Conservation (phyloP, 2,888 invertebrate genomes). For the Phengaris arion region DNA sequence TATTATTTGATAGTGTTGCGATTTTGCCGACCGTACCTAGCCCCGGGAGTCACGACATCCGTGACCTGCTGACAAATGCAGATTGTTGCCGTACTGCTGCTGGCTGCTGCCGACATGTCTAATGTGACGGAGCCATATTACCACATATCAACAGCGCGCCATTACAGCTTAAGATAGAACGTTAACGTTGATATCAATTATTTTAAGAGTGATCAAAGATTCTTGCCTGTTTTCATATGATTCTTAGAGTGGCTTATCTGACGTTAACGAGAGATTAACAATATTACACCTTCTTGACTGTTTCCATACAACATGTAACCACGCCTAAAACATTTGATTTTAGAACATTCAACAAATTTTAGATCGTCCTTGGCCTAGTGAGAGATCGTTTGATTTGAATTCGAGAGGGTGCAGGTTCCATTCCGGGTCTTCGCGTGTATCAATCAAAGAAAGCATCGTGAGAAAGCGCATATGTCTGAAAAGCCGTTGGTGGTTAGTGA, state of each 20-base stretch:
- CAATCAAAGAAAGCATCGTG: neutral
- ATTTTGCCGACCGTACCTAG: slow-evolving; percentile 37
- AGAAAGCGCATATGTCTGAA: neutral
- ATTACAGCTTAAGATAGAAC: neutral
- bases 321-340: too few relatives aligned
- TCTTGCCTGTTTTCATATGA: too few relatives aligned
- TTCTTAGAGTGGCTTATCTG: too few relatives aligned
- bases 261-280: too few relatives aligned
- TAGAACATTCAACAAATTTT: too few relatives aligned
- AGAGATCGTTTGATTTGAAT: neutral
- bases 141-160: slow-evolving; percentile 50
- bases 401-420: neutral
- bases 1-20: too few relatives aligned
- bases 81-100: slow-evolving; percentile 61
- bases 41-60: slow-evolving; percentile 62
- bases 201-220: too few relatives aligned
- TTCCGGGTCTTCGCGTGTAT: neutral
- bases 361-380: neutral
- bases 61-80: slow-evolving; percentile 75
- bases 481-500: neutral
- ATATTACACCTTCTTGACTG: too few relatives aligned
- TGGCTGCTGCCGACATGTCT: slow-evolving; percentile 43
- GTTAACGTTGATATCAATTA: neutral
- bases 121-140: slow-evolving; percentile 51
- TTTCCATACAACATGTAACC: too few relatives aligned